Evolutionary conservation across 2,888 invertebrate species (phyloP).

Genomic region (Carcina quercana): DNA sequence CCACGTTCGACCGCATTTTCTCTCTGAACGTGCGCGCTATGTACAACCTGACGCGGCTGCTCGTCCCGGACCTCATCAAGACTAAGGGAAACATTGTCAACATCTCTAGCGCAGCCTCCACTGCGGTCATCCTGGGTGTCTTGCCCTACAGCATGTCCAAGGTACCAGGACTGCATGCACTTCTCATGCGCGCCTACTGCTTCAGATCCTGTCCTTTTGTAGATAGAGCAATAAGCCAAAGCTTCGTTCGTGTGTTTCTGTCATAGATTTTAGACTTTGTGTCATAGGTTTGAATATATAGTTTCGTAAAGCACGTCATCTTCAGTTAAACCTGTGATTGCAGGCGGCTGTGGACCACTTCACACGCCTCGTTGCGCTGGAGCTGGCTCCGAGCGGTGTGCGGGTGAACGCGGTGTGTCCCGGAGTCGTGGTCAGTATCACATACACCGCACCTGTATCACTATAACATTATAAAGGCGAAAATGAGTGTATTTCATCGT

Average conservation of each 20-base stretch:
- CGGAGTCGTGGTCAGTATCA: constrained; percentile 78
- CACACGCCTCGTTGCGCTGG: constrained; percentile 77
- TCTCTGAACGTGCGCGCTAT: constrained; percentile 77
- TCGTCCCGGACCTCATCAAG: constrained; percentile 78
- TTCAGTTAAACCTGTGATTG: too few species aligned
- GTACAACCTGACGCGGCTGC: constrained; percentile 77
- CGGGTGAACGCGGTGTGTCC: constrained; percentile 84
- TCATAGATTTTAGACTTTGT: too few species aligned
- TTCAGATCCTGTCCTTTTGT: too few species aligned
- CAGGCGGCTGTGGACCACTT: constrained; percentile 40
- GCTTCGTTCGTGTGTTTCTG: too few species aligned
- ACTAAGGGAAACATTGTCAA: constrained; percentile 81
- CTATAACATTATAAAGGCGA: too few species aligned
- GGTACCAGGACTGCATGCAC: too few species aligned
- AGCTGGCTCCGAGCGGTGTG: constrained; percentile 74
- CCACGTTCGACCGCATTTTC: constrained; percentile 61
- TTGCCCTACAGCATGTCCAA: constrained; percentile 93
- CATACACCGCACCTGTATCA: background rate
- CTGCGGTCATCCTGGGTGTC: constrained; percentile 85
- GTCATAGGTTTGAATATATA: too few species aligned
- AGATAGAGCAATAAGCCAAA: too few species aligned
- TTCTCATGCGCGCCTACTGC: too few species aligned
- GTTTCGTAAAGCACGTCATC: too few species aligned
- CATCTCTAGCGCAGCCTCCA: constrained; percentile 78
- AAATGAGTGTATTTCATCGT: too few species aligned